Conservation (phyloP, 2,888 invertebrate species). For the Yponomeuta cagnagella region DNA sequence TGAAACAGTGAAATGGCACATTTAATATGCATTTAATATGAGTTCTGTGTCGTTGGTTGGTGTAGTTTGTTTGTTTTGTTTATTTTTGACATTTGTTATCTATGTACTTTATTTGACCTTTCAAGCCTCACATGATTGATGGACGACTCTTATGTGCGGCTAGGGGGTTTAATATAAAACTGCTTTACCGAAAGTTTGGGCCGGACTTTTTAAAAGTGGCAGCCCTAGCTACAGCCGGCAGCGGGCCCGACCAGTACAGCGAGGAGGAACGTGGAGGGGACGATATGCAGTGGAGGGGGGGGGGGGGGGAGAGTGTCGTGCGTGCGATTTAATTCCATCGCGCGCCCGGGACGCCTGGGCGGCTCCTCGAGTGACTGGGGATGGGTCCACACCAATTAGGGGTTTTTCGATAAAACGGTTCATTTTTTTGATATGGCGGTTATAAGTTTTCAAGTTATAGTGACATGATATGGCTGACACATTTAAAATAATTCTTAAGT, state of each 20-base stretch:
- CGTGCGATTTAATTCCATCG: slow-evolving; percentile 2
- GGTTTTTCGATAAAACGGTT: background rate
- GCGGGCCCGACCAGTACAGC: background rate
- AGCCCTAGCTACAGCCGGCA: background rate
- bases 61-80: too few species aligned
- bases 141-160: too few species aligned
- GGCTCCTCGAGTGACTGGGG: background rate
- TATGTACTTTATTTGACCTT: too few species aligned
- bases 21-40: background rate
- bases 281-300: background rate
- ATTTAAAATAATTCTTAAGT: too few species aligned
- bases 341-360: background rate
- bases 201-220: too few species aligned
- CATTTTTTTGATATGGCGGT: background rate
- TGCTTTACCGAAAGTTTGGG: too few species aligned
- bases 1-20: background rate
- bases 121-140: too few species aligned
- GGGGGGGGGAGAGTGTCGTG: background rate
- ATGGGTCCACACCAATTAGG: background rate
- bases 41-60: too few species aligned
- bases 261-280: background rate
- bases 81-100: too few species aligned
- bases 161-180: too few species aligned
- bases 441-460: too few species aligned
- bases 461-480: too few species aligned